Percentiles rank a stretch among this genome's conserved stretches.
phyloP scores from a whole-genome alignment of 2,888 invertebrate genomes.

The Petrolisthes cinctipes region DNA sequence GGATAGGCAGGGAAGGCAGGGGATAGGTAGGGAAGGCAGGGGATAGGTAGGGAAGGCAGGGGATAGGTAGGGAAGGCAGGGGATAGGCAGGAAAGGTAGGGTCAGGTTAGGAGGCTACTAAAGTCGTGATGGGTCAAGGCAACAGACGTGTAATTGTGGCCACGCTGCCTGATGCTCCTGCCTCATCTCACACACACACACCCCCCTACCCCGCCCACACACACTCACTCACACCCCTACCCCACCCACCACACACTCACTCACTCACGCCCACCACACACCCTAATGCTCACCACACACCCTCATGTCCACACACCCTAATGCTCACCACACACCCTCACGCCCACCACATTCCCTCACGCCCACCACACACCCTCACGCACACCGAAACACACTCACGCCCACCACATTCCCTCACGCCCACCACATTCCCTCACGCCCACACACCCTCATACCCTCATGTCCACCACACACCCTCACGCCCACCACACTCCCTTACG shows the following conservation, averaged over 20 bases:
- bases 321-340: no score
- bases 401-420: not conserved
- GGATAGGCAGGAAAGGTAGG: not conserved
- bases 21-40: not conserved
- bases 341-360: no score
- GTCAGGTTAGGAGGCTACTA: not conserved
- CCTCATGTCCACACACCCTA: not conserved
- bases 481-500: not conserved
- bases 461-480: not conserved
- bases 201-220: not conserved
- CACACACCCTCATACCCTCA: not conserved
- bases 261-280: not conserved
- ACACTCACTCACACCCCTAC: not conserved
- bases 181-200: not conserved
- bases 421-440: not conserved
- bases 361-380: no score
- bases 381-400: not conserved
- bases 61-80: not conserved
- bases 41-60: not conserved
- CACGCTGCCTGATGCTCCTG: not conserved
- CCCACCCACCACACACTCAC: not conserved
- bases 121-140: not conserved
- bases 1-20: not conserved
- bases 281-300: not conserved
- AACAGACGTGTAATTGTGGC: not conserved